These are phyloP conservation scores for Bombus fervidus DNA, from an alignment of 1,140 invertebrate species.

Conservation along the genomic window DNA sequence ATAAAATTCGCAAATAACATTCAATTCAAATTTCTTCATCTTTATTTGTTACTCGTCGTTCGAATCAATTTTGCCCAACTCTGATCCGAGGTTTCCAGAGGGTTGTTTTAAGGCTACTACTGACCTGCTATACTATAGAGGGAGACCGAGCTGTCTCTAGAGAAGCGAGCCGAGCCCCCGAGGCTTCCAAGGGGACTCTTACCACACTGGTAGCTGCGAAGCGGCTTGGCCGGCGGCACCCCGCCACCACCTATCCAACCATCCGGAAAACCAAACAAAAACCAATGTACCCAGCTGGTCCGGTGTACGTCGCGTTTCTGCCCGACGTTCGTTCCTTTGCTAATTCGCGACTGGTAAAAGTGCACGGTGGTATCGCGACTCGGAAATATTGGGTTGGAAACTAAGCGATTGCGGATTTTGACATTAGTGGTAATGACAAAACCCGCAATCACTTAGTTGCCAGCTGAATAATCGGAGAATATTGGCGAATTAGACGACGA, in stretches of 20 bases:
- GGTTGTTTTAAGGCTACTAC: slow-evolving; percentile 75
- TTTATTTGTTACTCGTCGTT: too few relatives aligned
- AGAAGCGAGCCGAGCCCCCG: slow-evolving; percentile 80
- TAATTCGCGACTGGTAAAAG: slow-evolving; percentile 20
- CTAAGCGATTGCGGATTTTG: too few relatives aligned
- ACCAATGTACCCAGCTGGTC: slow-evolving; percentile 68
- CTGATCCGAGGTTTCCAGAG: slow-evolving; percentile 30
- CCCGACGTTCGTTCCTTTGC: slow-evolving; percentile 23
- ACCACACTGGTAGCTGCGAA: slow-evolving; percentile 80
- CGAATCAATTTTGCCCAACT: too few relatives aligned
- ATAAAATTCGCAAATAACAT: too few relatives aligned
- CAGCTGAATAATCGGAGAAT: too few relatives aligned
- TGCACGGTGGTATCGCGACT: slow-evolving; percentile 12
- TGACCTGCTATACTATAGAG: slow-evolving; percentile 85
- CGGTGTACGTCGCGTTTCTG: slow-evolving; percentile 32
- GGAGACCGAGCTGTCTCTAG: slow-evolving; percentile 82
- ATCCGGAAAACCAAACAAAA: slow-evolving; percentile 74
- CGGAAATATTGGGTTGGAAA: too few relatives aligned
- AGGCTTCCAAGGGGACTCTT: slow-evolving; percentile 80
- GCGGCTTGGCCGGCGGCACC: slow-evolving; percentile 80
- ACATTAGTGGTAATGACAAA: too few relatives aligned
- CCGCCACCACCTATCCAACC: slow-evolving; percentile 79
- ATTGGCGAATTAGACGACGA: not conserved
- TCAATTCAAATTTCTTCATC: too few relatives aligned
- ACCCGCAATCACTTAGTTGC: too few relatives aligned